phyloP scores from a whole-genome alignment of 2,113 vertebrate genomes.

The Ameiurus melas region DNA sequence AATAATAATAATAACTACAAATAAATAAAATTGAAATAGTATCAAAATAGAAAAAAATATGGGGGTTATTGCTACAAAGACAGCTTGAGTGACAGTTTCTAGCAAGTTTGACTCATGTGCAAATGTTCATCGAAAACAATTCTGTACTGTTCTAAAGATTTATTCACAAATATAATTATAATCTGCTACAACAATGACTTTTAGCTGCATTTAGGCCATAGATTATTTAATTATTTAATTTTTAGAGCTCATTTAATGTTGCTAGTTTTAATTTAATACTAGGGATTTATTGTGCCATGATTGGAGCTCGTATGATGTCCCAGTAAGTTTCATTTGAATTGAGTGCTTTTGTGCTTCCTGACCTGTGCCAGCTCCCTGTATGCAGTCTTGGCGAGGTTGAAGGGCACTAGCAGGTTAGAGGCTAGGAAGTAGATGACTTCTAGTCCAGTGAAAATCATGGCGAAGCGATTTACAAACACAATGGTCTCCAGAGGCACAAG shows the following conservation, averaged over 20 bases:
- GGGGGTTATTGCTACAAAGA: not conserved
- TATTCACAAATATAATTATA: not conserved
- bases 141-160: not conserved
- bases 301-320: not conserved
- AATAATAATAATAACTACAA: too few species aligned
- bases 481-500: constrained; percentile 95
- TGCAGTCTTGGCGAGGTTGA: constrained; percentile 94
- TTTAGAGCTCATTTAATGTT: not conserved
- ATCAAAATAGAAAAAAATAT: not conserved
- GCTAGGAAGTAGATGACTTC: constrained; percentile 98
- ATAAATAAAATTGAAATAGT: not conserved
- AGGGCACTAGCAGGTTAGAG: constrained; percentile 93
- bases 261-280: not conserved
- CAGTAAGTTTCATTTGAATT: not conserved
- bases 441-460: constrained; percentile 97
- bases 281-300: not conserved
- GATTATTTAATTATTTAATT: not conserved
- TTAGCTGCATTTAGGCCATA: not conserved
- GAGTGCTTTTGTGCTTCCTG: not conserved
- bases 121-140: not conserved
- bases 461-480: constrained; percentile 96
- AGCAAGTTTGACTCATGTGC: not conserved
- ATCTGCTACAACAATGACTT: not conserved
- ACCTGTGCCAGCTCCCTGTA: constrained; percentile 97
- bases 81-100: not conserved